A percentile compares a stretch with the other conserved stretches of the same genome.
Conservation (phyloP, 1,140 invertebrate genomes). For the Drosophila burlai region DNA sequence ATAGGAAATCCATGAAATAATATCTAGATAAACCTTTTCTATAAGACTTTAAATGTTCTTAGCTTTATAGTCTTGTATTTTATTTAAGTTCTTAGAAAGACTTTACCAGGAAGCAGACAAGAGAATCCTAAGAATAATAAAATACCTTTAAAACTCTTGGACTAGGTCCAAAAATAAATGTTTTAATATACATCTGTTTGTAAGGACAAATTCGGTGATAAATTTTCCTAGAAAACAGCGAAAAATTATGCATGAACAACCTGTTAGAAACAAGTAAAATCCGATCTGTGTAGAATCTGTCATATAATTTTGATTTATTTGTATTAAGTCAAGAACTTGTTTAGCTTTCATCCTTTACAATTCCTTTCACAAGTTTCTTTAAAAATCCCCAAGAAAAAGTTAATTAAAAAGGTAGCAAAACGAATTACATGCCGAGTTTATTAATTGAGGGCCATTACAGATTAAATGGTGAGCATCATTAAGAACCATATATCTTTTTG, state of each 20-base stretch:
- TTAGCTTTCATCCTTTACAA: neutral
- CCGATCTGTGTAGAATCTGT: neutral
- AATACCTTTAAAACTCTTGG: neutral
- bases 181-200: neutral
- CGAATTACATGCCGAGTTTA: neutral
- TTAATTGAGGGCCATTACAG: neutral
- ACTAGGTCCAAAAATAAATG: too few species aligned
- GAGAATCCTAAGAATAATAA: neutral
- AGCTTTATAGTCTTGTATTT: neutral
- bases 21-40: neutral
- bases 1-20: neutral
- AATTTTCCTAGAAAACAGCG: neutral
- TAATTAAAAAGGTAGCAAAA: neutral
- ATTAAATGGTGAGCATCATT: constrained; percentile 10
- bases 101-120: neutral
- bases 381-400: neutral
- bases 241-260: neutral
- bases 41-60: neutral
- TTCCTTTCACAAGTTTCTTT: neutral
- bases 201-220: neutral
- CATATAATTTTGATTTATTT: neutral
- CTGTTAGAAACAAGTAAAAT: neutral
- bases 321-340: neutral
- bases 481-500: neutral
- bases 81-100: neutral